Conservation (phyloP, 2,888 invertebrate genomes). For the Mesochorus sp. region DNA sequence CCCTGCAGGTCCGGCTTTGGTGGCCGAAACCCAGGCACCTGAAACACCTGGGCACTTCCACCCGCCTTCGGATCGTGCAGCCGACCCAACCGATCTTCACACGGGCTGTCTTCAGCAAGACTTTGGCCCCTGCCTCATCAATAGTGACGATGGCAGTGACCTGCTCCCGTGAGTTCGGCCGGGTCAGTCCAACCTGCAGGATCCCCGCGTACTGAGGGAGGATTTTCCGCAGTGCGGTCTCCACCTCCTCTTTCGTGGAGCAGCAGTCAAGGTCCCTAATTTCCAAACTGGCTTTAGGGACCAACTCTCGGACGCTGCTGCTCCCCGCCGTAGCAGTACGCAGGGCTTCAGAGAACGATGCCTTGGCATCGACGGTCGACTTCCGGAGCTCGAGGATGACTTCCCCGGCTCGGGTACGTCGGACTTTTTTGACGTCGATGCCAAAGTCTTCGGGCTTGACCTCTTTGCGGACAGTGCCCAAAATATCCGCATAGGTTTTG, state of each 20-base stretch:
- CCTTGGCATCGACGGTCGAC: neutral
- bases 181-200: neutral
- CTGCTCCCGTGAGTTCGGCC: slow-evolving; percentile 7
- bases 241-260: neutral
- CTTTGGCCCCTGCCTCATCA: neutral
- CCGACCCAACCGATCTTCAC: neutral
- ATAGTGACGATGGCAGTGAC: neutral
- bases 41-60: neutral
- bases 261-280: slow-evolving; percentile 22
- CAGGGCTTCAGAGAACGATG: neutral
- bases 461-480: slow-evolving; percentile 5
- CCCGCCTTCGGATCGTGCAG: neutral
- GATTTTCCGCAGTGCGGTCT: neutral
- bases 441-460: slow-evolving; percentile 28
- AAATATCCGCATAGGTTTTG: slow-evolving; percentile 25
- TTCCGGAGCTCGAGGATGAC: slow-evolving; percentile 25
- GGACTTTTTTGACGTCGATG: slow-evolving; percentile 1
- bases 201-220: neutral
- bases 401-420: slow-evolving; percentile 1
- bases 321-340: neutral
- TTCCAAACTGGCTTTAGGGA: neutral
- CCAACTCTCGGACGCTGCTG: neutral
- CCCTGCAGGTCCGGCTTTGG: neutral
- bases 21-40: neutral
- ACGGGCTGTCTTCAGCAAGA: neutral